Evolutionary conservation across 2,888 invertebrate genomes (phyloP).

Genomic region (Synanthedon myopaeformis): DNA sequence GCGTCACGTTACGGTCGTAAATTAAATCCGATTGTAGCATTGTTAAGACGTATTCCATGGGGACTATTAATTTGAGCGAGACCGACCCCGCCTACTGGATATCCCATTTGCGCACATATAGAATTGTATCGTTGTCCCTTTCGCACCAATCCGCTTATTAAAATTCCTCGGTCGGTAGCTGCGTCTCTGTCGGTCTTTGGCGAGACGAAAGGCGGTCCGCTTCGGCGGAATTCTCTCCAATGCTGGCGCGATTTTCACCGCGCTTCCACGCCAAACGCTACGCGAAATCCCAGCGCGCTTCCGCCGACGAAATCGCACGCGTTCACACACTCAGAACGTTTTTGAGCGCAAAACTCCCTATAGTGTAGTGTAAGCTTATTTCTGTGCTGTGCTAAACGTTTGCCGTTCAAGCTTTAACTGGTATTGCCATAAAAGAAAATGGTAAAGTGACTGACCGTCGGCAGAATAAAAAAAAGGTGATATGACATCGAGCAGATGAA

Average conservation of each 20-base stretch:
- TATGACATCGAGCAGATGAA: conserved; percentile 59
- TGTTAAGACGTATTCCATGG: conserved; percentile 59
- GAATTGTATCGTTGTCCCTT: conserved; percentile 54
- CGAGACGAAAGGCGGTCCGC: conserved; percentile 50
- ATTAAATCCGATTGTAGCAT: conserved; percentile 19
- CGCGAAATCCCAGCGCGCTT: conserved; percentile 36
- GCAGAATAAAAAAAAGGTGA: conserved; percentile 13
- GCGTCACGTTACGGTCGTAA: accelerated
- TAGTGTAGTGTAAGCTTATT: background rate
- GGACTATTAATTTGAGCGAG: conserved; percentile 68
- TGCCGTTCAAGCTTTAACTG: background rate
- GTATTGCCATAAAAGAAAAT: conserved; percentile 2
- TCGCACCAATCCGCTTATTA: conserved; percentile 67
- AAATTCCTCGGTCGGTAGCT: conserved; percentile 65
- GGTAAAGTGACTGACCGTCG: conserved; percentile 4
- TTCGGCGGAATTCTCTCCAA: conserved; percentile 52
- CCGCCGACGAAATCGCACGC: conserved; percentile 30
- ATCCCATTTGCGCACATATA: conserved; percentile 66
- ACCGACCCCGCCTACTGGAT: conserved; percentile 64
- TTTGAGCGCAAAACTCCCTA: background rate
- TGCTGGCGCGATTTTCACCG: conserved; percentile 63
- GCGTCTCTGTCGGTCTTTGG: conserved; percentile 48
- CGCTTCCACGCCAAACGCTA: conserved; percentile 61
- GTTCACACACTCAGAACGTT: conserved; percentile 2
- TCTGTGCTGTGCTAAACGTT: background rate